Evolutionary conservation across 2,888 invertebrate genomes (phyloP).

Genomic region (Phymatocera aterrima): DNA sequence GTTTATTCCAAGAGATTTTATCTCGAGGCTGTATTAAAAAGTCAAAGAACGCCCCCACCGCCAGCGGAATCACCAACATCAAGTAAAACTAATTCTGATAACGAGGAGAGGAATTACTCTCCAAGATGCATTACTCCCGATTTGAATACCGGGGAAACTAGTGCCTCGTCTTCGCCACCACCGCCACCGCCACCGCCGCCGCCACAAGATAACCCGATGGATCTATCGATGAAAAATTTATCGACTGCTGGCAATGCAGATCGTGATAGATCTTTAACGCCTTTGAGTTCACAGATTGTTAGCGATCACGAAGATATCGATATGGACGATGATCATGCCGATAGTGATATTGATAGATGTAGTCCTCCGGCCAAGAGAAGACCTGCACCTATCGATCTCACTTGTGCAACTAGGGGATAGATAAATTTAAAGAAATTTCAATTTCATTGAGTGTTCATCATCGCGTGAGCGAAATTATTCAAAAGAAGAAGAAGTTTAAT

Average conservation of each 20-base stretch:
- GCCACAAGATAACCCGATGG: slow-evolving; percentile 87
- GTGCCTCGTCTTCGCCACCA: too few relatives aligned
- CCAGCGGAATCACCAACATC: slow-evolving; percentile 57
- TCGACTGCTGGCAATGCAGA: slow-evolving; percentile 68
- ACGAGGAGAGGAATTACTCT: slow-evolving; percentile 59
- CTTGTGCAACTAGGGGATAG: slow-evolving; percentile 49
- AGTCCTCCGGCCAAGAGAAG: slow-evolving; percentile 77
- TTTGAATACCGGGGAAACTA: slow-evolving; percentile 74
- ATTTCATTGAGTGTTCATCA: too few relatives aligned
- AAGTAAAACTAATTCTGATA: slow-evolving; percentile 54
- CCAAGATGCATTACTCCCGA: slow-evolving; percentile 73
- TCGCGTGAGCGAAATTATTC: too few relatives aligned
- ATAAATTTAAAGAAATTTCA: background rate
- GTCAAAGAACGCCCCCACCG: slow-evolving; percentile 78
- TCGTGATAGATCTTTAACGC: slow-evolving; percentile 63
- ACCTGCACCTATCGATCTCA: slow-evolving; percentile 63
- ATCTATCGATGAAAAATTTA: slow-evolving; percentile 84
- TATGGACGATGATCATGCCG: slow-evolving; percentile 67
- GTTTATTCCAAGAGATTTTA: slow-evolving; percentile 84
- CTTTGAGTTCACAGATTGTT: slow-evolving; percentile 65
- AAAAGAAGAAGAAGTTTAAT: background rate
- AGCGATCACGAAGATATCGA: slow-evolving; percentile 76
- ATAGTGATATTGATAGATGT: slow-evolving; percentile 74
- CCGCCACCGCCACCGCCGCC: slow-evolving; percentile 70
- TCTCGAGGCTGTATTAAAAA: slow-evolving; percentile 85